Evolutionary conservation across 1,140 invertebrate genomes (phyloP), one percentile per base, ranked within the genome.

Genomic region (Aleiodes sp.): DNA sequence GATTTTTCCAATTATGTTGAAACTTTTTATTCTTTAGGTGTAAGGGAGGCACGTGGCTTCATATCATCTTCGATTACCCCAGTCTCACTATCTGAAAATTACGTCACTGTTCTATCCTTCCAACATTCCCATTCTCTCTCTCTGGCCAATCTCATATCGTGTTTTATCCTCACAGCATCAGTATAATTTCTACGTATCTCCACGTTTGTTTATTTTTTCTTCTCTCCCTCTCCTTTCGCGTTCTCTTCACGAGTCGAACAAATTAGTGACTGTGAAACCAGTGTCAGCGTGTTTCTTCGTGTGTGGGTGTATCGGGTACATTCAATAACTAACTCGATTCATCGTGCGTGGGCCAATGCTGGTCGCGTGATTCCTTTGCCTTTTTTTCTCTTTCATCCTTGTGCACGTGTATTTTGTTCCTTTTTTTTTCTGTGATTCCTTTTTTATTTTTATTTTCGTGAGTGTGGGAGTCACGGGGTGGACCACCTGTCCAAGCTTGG

Each of bases 401-500:
- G 14, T 39, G 29, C 64, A 46, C 64, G 43, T 52, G 64, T 65
- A 43, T 65, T 24, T 74, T 46, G 14, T 46, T 46, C 41, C 41
- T 8, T 14, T 19, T 46, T 46, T 46, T 46, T 46, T 7, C 14
- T 16, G 19, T 46, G 6, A 16, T 16, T 16, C 19, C 1, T 35
- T 35, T 35, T 35, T 35, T 35, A 6, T 35, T 35, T 10, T 35
- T 10, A 10, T 35, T 35, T 56, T 74, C 61, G 66, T 70, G 76
- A 74, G 62, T 81, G 81, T 83, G 77, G 80, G 82, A 83, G 82
- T 83, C 80, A 74, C 77, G 76, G 79, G 78, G 80, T 83, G 82
- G 78, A 21, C 81, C 83, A 83, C 82, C 82, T 83, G 82, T 82
- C 80, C 80, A 67, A 81, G 78, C 75, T 69, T 82, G 83, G 81